Conservation (phyloP, 2,888 invertebrate genomes). For the Zelleria hepariella region DNA sequence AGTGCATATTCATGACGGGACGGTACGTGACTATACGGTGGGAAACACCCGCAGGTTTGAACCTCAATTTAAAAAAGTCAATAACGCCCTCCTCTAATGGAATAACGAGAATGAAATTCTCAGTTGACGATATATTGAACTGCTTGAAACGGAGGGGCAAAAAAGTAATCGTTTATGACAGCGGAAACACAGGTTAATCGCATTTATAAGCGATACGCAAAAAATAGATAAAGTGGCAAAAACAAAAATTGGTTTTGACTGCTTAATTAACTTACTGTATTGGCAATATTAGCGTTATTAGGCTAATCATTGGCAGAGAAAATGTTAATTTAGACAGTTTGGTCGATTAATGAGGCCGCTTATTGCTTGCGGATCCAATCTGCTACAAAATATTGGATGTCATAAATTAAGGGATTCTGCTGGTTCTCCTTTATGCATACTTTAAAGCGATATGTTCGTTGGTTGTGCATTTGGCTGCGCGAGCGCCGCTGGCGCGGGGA, state of each 20-base stretch:
- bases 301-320: background rate
- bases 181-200: background rate
- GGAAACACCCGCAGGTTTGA: conserved; percentile 18
- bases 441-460: background rate
- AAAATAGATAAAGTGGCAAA: background rate
- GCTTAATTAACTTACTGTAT: background rate
- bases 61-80: conserved; percentile 36
- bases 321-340: background rate
- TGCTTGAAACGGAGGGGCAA: background rate
- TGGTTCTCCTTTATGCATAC: background rate
- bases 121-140: background rate
- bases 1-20: conserved; percentile 10
- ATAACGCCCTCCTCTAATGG: too few relatives aligned
- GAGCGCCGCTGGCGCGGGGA: conserved; percentile 21
- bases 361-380: background rate
- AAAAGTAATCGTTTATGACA: conserved; percentile 9
- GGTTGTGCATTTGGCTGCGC: background rate
- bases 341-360: background rate
- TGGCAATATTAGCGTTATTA: background rate
- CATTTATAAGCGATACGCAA: background rate
- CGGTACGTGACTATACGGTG: conserved; percentile 28
- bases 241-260: background rate
- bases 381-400: background rate
- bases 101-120: background rate
- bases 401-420: background rate